Base-by-base conservation (phyloP, 2,113 vertebrate species). In the Rhinopomastus cyanomelas region DNA sequence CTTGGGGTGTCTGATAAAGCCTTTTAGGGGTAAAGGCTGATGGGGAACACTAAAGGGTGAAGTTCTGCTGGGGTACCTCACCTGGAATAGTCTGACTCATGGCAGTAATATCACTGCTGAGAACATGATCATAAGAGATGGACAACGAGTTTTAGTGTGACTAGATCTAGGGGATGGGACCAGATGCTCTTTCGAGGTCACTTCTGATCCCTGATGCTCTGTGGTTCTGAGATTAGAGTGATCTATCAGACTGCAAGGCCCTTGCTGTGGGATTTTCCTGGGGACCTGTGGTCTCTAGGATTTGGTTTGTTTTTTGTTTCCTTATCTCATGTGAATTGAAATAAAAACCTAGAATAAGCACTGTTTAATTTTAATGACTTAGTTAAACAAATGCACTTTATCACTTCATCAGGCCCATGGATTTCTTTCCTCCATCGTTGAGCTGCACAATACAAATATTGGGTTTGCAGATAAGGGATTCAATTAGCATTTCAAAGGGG, bases 401-500 rank as follows among this genome's bases (percentile, higher is more conserved):
- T 91, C 69, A 39, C 94, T 95, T 93, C 49, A 88, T 94, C 71
- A 59, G 56, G 52, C 12, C 69, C 91, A 87, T 82, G 53, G 92
- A 89, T 91, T 88, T 61, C 87, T 93, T 59, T 79, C 15, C 48
- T 81, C 62, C 39, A 23, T 84, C 29, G 37, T 71, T 89, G 74
- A 89, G 66, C 67, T 81, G 25, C 69, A 77, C 56, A 89, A 82
- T 66, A 73, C 51, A 95, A 96, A 95, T 93, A 94, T 90, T 94
- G 73, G 75, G 76, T 93, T 92, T 90, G 32, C 30, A 88, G 90
- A 94, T 90, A 94, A 94, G 84, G 49, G 93, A 83, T 93, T 96
- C 88, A 95, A 83, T 96, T 95, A 96, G 27, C 75, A 94, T 95
- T 95, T 96, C 84, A 90, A 90, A 96, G 65, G 69, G 83, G 72